A percentile compares a stretch with the other conserved stretches of the same genome.
Conservation (phyloP, 92 coral and sea anemone species). For the Epizoanthus rinbou region DNA sequence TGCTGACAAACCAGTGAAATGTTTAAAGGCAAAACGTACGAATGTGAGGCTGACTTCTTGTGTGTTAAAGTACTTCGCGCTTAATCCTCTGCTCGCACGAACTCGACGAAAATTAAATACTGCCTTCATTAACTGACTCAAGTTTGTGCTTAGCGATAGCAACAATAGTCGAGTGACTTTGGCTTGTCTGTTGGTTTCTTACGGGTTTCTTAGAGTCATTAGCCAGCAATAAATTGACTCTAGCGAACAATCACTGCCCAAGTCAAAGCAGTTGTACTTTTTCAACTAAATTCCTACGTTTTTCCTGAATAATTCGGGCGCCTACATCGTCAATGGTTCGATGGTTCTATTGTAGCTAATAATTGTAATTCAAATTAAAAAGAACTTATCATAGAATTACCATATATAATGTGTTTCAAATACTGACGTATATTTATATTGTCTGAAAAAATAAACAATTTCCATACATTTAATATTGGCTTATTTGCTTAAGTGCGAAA, state of each 20-base stretch:
- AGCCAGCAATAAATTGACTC: background rate
- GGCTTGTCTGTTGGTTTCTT: too few relatives aligned
- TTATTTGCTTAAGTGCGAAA: too few relatives aligned
- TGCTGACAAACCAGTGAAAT: background rate
- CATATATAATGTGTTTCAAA: background rate
- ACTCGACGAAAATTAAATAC: too few relatives aligned
- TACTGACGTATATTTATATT: background rate
- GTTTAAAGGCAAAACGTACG: background rate
- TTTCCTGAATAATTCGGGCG: slow-evolving; percentile 2
- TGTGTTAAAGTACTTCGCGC: too few relatives aligned
- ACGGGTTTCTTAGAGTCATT: background rate
- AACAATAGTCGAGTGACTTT: too few relatives aligned
- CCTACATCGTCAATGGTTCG: background rate
- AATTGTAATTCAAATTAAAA: slow-evolving; percentile 8
- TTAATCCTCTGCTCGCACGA: too few relatives aligned
- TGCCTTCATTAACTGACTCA: too few relatives aligned
- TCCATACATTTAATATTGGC: background rate
- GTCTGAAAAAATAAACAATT: background rate
- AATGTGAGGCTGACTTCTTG: background rate
- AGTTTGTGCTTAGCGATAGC: too few relatives aligned
- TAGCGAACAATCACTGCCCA: background rate
- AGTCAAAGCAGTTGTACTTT: background rate
- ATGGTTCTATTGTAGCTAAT: background rate
- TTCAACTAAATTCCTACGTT: background rate
- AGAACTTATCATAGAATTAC: background rate